Evolutionary conservation across 2,113 vertebrate species (phyloP), one percentile per base, ranked within the genome.

Genomic region (Shinisaurus crocodilurus): DNA sequence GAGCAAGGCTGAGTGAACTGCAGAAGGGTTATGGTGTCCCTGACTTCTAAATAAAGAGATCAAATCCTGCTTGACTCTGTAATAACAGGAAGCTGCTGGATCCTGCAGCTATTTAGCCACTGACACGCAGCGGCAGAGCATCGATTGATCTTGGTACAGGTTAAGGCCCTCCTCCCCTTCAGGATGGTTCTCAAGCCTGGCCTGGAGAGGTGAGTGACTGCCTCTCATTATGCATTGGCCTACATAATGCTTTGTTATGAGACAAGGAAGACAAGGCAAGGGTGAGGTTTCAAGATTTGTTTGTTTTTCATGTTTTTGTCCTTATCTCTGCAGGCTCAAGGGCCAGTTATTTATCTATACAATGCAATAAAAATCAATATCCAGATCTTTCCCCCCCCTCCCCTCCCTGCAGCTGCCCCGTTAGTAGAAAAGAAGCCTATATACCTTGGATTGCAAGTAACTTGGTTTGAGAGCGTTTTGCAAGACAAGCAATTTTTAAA

Each of bases 1-100:
- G 69, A 82, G 80, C 20, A 60, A 23, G 37, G 85, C 89, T 65
- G 60, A 79, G 89, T 84, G 48, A 83, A 80, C 60, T 77, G 45
- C 60, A 83, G 65, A 79, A 45, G 13, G 70, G 81, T 84, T 77
- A 43, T 85, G 48, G 15, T 84, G 32, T 27, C 45, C 54, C 74
- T 88, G 86, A 88, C 40, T 48, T 79, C 60, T 84, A 79, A 69
- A 6, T 16, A 34, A 87, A 27, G 18, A 63, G 40, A 70, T 92
- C 79, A 92, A 75, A 88, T 34, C 43, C 87, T 18, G 27, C 48
- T 91, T 34, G 74, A 72, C 48, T 91, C n/a, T 37, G n/a, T 89
- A 92, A 27, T 32, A 92, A 37, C 43, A 34, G 0, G 8, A 74
- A 82, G 85, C 40, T 57, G 7, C 74, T 83, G 18, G 48, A n/a